A percentile compares a stretch with the other conserved stretches of the same genome.
phyloP scores from a whole-genome alignment of 2,797 vertebrate species.

The Aphelocoma californica region DNA sequence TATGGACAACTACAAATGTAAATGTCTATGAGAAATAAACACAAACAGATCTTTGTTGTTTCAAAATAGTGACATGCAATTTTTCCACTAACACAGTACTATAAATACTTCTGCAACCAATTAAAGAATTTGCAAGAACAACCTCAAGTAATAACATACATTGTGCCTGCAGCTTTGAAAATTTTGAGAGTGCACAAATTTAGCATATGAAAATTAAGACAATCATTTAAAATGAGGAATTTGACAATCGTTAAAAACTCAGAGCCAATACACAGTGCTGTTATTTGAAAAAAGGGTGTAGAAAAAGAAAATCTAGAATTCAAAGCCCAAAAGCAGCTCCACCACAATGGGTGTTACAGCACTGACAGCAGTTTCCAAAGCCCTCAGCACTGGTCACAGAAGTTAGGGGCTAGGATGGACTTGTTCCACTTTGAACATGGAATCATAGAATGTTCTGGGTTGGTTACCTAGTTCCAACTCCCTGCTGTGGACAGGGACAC shows the following conservation, averaged over 20 bases:
- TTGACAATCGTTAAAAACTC: background rate
- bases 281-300: background rate
- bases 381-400: background rate
- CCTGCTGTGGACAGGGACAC: background rate
- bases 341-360: background rate
- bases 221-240: background rate
- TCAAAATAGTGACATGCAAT: background rate
- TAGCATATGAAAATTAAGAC: background rate
- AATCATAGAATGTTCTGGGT: too few species aligned
- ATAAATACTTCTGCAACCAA: slow-evolving; percentile 20
- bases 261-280: background rate
- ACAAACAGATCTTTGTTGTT: background rate
- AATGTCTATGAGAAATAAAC: background rate
- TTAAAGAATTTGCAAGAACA: background rate
- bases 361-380: background rate
- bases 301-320: background rate
- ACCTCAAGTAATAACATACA: background rate
- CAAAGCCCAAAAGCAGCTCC: background rate
- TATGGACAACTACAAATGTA: background rate
- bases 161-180: background rate
- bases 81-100: slow-evolving; percentile 5
- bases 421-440: background rate
- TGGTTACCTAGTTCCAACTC: background rate
- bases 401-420: background rate
- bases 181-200: background rate